A percentile compares a stretch with the other conserved stretches of the same genome.
Conservation (phyloP, 2,113 vertebrate genomes). For the Mastomys natalensis region DNA sequence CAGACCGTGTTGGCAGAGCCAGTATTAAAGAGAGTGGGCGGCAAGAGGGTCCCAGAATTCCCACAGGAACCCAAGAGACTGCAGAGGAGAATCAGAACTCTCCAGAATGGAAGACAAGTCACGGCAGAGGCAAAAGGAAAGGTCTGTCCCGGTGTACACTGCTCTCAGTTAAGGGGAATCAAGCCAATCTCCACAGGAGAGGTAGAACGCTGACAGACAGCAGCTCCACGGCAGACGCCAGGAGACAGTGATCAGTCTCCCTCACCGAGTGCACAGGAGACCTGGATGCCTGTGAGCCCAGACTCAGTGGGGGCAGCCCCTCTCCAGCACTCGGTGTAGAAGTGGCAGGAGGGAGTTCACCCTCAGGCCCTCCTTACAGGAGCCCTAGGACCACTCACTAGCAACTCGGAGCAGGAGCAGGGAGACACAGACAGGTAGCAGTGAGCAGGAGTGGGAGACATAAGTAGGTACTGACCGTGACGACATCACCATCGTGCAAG, state of each 20-base stretch:
- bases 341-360: background rate
- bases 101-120: background rate
- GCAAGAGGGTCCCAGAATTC: background rate
- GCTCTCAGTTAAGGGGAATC: background rate
- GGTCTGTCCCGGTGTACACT: background rate
- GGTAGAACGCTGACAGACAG: background rate
- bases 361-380: background rate
- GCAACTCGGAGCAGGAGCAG: no score
- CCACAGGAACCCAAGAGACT: background rate
- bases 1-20: background rate
- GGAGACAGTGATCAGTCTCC: background rate
- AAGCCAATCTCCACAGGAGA: background rate
- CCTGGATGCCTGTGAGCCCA: background rate
- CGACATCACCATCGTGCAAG: background rate
- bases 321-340: background rate
- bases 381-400: background rate
- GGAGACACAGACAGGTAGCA: background rate
- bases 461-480: background rate
- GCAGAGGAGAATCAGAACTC: background rate
- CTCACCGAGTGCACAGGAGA: background rate
- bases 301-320: no score
- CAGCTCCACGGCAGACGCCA: background rate
- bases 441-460: accelerated
- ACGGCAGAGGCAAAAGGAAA: background rate
- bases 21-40: background rate